Evolutionary conservation across 2,797 vertebrate species (phyloP).

Genomic region (Garrulus glandarius): DNA sequence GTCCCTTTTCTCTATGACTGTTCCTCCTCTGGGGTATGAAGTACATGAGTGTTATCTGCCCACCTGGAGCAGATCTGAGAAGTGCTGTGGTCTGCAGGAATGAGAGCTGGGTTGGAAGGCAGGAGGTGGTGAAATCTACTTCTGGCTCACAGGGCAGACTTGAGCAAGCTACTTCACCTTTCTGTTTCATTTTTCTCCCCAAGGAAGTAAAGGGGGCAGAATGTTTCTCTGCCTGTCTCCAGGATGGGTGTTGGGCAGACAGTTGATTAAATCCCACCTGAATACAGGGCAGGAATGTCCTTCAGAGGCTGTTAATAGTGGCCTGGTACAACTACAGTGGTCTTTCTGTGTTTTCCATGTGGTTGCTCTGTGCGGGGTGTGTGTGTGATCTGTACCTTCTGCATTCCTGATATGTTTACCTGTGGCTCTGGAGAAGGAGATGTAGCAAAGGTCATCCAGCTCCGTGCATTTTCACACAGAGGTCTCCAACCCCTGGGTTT

Average conservation of each 20-base stretch:
- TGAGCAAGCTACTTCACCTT: not conserved
- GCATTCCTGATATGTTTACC: not conserved
- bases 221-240: not conserved
- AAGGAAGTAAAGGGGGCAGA: not conserved
- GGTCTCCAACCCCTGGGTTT: rapidly evolving
- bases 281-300: not conserved
- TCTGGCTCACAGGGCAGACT: not conserved
- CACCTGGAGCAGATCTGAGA: not conserved
- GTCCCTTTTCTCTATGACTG: not conserved
- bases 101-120: not conserved
- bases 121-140: not conserved
- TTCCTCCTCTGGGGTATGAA: not conserved
- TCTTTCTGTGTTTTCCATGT: not conserved
- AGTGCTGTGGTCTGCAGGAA: not conserved
- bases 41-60: not conserved
- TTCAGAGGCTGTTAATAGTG: not conserved
- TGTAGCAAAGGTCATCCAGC: not conserved
- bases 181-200: not conserved
- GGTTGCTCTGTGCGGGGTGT: not conserved
- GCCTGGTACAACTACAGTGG: not conserved
- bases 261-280: not conserved
- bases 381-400: not conserved
- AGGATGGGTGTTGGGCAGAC: not conserved
- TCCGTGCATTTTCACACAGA: not conserved
- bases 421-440: not conserved